Evolutionary conservation across 1,140 invertebrate genomes (phyloP), one percentile per base, ranked within the genome.

Genomic region (Mylabris phalerata): DNA sequence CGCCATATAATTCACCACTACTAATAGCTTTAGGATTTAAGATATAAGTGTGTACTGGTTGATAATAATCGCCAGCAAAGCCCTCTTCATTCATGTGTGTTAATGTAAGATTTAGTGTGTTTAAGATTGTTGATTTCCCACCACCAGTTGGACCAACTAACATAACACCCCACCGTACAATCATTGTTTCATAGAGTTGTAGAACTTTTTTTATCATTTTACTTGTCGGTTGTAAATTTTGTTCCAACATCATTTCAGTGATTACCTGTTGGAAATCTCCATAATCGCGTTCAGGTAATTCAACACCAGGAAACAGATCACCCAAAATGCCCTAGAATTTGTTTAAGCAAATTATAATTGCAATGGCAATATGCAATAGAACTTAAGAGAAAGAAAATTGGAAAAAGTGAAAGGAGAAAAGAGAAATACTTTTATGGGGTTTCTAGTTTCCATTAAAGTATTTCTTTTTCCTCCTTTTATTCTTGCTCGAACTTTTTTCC

Each of bases 81-180:
- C 75, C 79, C 4, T 78, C 75, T 56, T 82, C 79, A 62, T 75
- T 76, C 9, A 90, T 73, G 46, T 79, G 76, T 0, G 77, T 79
- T 54, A 90, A 79, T 0, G 86, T 85, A 62, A 83, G 77, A 69
- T 84, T 82, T 4, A 90, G 68, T 4, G 82, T 82, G 56, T 81
- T 77, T 13, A 88, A 73, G 5, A 89, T 82, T 6, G 84, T 82
- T 0, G 86, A 85, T 74, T 93, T 93, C 3, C 89, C 89, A 1
- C 89, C 85, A 43, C 89, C 89, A 0, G 93, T 92, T 2, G 90
- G 88, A 4, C 94, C 93, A 7, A 95, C 92, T 26, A 95, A 78
- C 91, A 96, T 95, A 13, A 95, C 92, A 19, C 93, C 93, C 80
- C 94, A 93, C 38, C 93, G 80, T 1, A 95, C 92, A 66, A 88